Conservation (phyloP, 1,140 invertebrate genomes). For the Rhagoletis pomonella region DNA sequence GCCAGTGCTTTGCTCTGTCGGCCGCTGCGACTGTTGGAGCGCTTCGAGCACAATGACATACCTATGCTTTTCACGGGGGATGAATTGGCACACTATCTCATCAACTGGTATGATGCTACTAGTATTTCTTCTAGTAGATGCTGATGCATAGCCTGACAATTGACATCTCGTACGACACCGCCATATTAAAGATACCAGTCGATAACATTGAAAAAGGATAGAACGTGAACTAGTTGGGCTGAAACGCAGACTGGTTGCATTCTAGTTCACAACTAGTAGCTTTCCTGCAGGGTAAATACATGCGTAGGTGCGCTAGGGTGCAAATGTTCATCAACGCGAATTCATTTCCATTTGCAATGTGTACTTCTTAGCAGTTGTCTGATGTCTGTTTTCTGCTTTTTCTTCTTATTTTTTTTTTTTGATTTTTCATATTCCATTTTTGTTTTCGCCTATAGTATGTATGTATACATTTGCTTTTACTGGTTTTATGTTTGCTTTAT, state of each 20-base stretch:
- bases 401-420: not conserved
- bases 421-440: not conserved
- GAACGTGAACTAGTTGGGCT: too few relatives aligned
- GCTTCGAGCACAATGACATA: not conserved
- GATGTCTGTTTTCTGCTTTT: not conserved
- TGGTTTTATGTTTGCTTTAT: constrained; percentile 13
- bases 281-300: not conserved
- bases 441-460: not conserved
- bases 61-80: too few relatives aligned
- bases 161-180: too few relatives aligned
- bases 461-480: not conserved
- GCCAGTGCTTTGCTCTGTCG: too few relatives aligned
- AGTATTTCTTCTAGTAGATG: too few relatives aligned
- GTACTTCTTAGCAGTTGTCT: not conserved
- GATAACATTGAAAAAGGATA: too few relatives aligned
- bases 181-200: too few relatives aligned
- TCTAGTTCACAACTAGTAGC: not conserved
- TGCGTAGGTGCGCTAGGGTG: not conserved
- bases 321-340: constrained; percentile 10
- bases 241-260: too few relatives aligned
- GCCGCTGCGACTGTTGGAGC: not conserved
- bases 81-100: too few relatives aligned
- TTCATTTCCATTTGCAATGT: constrained; percentile 44
- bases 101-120: too few relatives aligned
- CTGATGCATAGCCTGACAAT: too few relatives aligned